Base-by-base conservation (phyloP, 2,113 vertebrate genomes). In the Perca schrenkii region DNA sequence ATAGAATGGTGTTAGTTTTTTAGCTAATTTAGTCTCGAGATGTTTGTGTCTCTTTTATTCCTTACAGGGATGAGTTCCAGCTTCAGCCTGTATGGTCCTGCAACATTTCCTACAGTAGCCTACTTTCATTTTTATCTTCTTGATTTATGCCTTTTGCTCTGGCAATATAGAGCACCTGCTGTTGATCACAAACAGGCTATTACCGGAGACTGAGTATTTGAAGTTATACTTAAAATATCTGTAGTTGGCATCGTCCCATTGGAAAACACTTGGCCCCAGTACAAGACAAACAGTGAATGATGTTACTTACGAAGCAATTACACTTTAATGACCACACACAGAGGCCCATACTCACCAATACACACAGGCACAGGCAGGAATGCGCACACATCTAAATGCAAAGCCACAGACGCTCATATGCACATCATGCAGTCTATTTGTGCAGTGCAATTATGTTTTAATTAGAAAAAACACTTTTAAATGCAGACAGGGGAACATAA, bases 171-270 rank as follows among this genome's bases (percentile, higher is more conserved):
- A 86, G 74, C 71, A 70, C 71, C 82, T 79, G 82, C 78, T 86
- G 86, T 63, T 82, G 58, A 84, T 82, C 68, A 84, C 65, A 87
- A 58, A 36, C 62, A 21, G 43, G 1, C 15, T 73, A 40, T 82
- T 58, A 74, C 85, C 62, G 74, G 62, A 83, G n/a, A 46, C 11
- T 74, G 54, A 66, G 65, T 87, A 65, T 86, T 70, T 85, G 65
- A 62, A 85, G 79, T 73, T 46, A 8, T 28, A 78, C 72, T 83
- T 77, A 80, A 87, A 86, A 84, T 87, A 84, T 77, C 73, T 65
- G 22, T 14, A 47, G 61, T 50, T 79, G 73, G 78, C 73, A 36
- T 36, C 19, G 19, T 68, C 70, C 58, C 76, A 15, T n/a, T 43
- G 81, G 60, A 47, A 22, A 58, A 76, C 3, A 22, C 40, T 57